phyloP scores from a whole-genome alignment of 2,797 vertebrate species.

The Acanthurus lineatus region DNA sequence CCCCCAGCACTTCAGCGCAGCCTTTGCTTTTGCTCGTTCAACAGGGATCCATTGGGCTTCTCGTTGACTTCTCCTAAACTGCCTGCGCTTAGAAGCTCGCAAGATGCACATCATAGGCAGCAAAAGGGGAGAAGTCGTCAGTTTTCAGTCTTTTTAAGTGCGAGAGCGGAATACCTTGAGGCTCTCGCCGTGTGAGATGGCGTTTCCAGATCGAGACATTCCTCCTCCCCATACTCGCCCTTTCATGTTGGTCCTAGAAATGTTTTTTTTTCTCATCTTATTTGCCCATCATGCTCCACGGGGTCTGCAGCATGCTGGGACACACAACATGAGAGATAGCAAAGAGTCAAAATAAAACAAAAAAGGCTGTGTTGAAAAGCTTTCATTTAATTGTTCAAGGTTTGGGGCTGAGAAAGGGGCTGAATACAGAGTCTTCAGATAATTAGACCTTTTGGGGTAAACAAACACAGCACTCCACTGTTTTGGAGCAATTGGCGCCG shows the following conservation, averaged over 20 bases:
- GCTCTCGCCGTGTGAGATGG: slow-evolving; percentile 55
- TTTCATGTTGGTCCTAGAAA: slow-evolving; percentile 66
- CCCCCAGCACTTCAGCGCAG: slow-evolving; percentile 51
- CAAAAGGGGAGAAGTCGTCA: slow-evolving; percentile 51
- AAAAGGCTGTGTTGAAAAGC: slow-evolving; percentile 34
- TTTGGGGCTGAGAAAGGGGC: slow-evolving; percentile 13
- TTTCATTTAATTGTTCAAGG: slow-evolving; percentile 57
- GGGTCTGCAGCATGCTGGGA: slow-evolving; percentile 48
- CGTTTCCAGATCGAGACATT: slow-evolving; percentile 56
- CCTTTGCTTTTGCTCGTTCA: slow-evolving; percentile 65
- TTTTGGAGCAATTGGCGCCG: slow-evolving; percentile 57
- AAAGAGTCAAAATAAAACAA: slow-evolving; percentile 53
- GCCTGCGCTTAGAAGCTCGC: slow-evolving; percentile 53
- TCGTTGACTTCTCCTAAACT: slow-evolving; percentile 63
- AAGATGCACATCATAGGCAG: slow-evolving; percentile 70
- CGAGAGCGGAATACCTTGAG: slow-evolving; percentile 65
- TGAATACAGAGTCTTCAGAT: slow-evolving; percentile 59
- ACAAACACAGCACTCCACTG: slow-evolving; percentile 67
- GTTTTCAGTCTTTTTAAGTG: slow-evolving; percentile 67
- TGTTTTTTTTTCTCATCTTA: slow-evolving; percentile 24
- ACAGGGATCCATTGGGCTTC: slow-evolving; percentile 51
- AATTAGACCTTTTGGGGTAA: slow-evolving; percentile 80
- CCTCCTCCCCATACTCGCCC: slow-evolving; percentile 29
- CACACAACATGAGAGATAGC: slow-evolving; percentile 26
- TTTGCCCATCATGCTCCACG: slow-evolving; percentile 49